phyloP scores from a whole-genome alignment of 2,888 invertebrate species.

The Hartigia nigra region DNA sequence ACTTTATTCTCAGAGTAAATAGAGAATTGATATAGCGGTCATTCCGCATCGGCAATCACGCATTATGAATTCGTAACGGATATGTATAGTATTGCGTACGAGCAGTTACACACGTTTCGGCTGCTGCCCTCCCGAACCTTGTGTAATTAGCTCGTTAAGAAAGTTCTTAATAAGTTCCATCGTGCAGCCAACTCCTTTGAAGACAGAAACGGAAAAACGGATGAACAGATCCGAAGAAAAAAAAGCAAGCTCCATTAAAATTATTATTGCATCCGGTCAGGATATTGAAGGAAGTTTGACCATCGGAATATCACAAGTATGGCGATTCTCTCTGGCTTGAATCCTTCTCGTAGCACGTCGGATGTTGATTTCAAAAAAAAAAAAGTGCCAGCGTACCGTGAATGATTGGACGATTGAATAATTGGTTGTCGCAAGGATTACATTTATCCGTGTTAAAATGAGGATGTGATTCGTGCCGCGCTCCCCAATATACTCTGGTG shows the following conservation, averaged over 20 bases:
- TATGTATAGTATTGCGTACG: conserved; percentile 30
- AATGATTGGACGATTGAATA: background rate
- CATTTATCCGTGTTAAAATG: background rate
- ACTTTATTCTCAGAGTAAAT: too few relatives aligned
- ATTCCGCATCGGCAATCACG: conserved; percentile 42
- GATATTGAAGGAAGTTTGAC: conserved; percentile 2
- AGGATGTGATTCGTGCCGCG: conserved; percentile 3
- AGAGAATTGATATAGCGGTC: conserved; percentile 51
- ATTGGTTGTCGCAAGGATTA: background rate
- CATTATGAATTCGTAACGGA: conserved; percentile 44
- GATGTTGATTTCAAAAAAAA: background rate
- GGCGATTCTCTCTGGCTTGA: background rate
- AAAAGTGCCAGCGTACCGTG: background rate
- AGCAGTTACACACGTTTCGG: background rate
- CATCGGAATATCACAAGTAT: background rate
- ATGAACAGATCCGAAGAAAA: background rate
- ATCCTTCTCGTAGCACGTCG: background rate
- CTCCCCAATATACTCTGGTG: conserved; percentile 12
- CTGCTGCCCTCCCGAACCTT: background rate
- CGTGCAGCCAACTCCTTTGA: background rate
- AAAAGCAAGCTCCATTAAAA: background rate
- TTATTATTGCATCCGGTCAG: background rate
- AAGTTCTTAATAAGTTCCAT: background rate
- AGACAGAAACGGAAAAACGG: background rate
- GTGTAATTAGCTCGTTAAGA: background rate